Evolutionary conservation across 2,113 vertebrate genomes (phyloP), one percentile per base, ranked within the genome.

Genomic region (Stegastes partitus): DNA sequence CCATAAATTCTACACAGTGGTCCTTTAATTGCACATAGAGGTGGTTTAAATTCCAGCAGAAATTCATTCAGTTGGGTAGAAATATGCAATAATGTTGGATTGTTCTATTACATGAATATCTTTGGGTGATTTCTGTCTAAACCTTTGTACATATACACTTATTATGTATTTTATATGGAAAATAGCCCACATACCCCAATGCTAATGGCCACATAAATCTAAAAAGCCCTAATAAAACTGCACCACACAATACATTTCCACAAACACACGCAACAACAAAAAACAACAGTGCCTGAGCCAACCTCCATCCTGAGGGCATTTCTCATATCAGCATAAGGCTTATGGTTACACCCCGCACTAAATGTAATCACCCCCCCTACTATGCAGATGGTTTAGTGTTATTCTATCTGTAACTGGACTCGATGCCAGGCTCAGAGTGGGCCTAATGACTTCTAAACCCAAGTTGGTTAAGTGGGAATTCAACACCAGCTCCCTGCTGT

Each of bases 331-430:
- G 55, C 83, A 80, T 62, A 44, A 68, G 74, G 83, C 84, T 89
- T 81, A 82, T 82, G 26, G 80, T 87, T 87, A 80, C 91, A 75
- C 51, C 55, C 66, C 4, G 37, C 22, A 1, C 81, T 73, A 83
- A 80, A 81, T 85, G 84, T 69, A 81, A 87, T 85, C 70, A 64
- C 16, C 54, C 83, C 77, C 72, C 55, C 39, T 15, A 71, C 85
- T 67, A 74, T 82, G 88, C 92, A 93, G 91, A 93, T 93, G 92
- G 91, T 80, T 87, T 64, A 72, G 85, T 81, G 92, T 92, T 55
- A 93, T 89, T 87, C 90, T 92, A 93, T 92, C 92, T 82, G 90
- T 90, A 91, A 92, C 83, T 79, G 72, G 87, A 91, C 83, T 89
- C 87, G 54, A 42, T 73, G 64, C 78, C 80, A 78, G 72, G 28